Percentiles rank a stretch among this genome's conserved stretches.
Evolutionary conservation across 1,140 invertebrate genomes (phyloP).

Genomic region (Temnothorax longispinosus): DNA sequence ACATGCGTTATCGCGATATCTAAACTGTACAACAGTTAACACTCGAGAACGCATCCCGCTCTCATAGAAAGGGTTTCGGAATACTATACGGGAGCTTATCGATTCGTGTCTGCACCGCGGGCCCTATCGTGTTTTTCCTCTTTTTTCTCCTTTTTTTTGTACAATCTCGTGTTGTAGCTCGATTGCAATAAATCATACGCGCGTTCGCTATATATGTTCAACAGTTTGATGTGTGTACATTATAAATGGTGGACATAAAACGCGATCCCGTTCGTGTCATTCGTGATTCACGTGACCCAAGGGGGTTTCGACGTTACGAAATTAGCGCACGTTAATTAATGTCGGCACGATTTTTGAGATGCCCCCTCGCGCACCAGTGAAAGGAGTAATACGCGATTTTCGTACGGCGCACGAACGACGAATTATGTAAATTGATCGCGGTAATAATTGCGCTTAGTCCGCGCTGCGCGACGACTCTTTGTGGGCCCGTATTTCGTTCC

Average conservation of each 20-base stretch:
- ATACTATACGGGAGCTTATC: neutral
- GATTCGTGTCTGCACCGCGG: constrained; percentile 11
- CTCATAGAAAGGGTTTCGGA: neutral
- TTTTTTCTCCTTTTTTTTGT: neutral
- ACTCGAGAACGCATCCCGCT: neutral
- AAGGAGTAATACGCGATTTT: constrained; percentile 7
- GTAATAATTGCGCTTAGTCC: constrained; percentile 22
- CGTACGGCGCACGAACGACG: constrained; percentile 3
- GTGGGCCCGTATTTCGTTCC: constrained; percentile 2
- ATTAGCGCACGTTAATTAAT: constrained; percentile 56
- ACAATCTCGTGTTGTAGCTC: constrained; percentile 47
- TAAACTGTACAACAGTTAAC: constrained; percentile 4
- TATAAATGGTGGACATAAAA: constrained; percentile 43
- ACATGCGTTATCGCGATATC: neutral
- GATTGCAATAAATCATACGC: constrained; percentile 50
- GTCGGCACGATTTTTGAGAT: constrained; percentile 20
- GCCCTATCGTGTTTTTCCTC: neutral
- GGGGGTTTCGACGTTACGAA: constrained; percentile 20
- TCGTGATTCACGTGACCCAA: constrained; percentile 49
- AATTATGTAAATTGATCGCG: constrained; percentile 60
- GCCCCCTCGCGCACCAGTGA: neutral
- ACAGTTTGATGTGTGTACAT: constrained; percentile 55
- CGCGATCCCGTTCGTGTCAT: constrained; percentile 23
- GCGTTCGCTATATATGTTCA: constrained; percentile 33
- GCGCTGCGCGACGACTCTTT: constrained; percentile 9